Evolutionary conservation across 2,113 vertebrate genomes (phyloP), one percentile per base, ranked within the genome.

Genomic region (Verasper variegatus): DNA sequence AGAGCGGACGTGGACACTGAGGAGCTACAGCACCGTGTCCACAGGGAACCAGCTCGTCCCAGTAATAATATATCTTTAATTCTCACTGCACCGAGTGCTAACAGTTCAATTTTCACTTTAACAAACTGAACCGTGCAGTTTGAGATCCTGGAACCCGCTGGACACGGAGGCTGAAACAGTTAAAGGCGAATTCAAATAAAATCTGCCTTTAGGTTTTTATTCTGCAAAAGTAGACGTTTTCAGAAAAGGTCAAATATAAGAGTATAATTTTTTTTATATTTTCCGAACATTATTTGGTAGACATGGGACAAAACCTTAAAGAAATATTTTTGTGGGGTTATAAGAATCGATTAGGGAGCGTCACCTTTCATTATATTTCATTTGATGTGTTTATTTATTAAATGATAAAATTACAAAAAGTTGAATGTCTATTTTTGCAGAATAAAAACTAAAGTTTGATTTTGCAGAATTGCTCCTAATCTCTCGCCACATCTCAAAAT

Each of bases 1-100:
- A 90, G 76, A 93, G 68, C 0, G 45, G 47, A 75, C 35, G 55
- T 24, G 56, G 56, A 85, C 58, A 79, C 73, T 42, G 59, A 3
- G 8, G 56, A 31, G 26, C 72, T 58, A 68, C 62, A 78, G 71
- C 69, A 0, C 24, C 23, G 75, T 65, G 81, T 81, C 80, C 88
- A 76, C 5, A 14, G 23, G 64, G 73, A 55, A 21, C 62, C 80
- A 51, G 18, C 47, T 18, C 13, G 15, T 18, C 17, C 47, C 47
- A 49, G 14, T 49, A 18, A 40, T 10, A 10, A 40, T 35, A 27
- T 27, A 27, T 27, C 27, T 27, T 27, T 27, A 27, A 1, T 27
- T 5, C 27, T 27, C 27, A 5, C 27, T 27, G 27, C 27, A 27
- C 27, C 27, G 5, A 27, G 27, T 27, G 27, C 27, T 27, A 27